Percentiles rank a stretch among this genome's conserved stretches.
Conservation (phyloP, 2,113 vertebrate genomes). For the Pelecanus crispus region DNA sequence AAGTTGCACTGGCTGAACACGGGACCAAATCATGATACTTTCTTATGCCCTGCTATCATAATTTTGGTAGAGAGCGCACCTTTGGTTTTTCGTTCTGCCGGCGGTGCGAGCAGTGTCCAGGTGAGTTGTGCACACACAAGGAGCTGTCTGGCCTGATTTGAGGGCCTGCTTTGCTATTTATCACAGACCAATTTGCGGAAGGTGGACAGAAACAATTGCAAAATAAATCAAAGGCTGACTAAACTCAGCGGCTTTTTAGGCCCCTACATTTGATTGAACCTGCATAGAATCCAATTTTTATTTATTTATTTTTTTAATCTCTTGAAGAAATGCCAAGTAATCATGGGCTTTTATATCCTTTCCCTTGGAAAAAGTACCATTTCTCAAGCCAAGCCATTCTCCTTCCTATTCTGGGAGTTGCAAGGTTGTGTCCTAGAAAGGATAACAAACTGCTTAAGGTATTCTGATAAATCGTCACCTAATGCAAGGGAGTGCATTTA, state of each 20-base stretch:
- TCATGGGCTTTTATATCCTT: not conserved
- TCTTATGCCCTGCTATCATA: accelerated
- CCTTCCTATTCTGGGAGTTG: not conserved
- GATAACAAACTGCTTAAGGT: not conserved
- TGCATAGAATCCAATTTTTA: not conserved
- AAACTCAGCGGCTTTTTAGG: not conserved
- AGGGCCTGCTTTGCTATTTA: not conserved
- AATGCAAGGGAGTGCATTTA: not conserved
- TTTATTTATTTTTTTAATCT: not conserved
- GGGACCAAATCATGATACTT: accelerated
- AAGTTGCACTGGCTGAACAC: not conserved
- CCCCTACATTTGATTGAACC: not conserved
- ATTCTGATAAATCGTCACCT: not conserved
- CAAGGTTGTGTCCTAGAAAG: not conserved
- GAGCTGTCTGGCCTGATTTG: not conserved
- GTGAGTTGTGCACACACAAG: accelerated
- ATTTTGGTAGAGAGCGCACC: not conserved
- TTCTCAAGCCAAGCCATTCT: not conserved
- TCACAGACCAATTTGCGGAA: not conserved
- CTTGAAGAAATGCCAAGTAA: not conserved
- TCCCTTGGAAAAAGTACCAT: not conserved
- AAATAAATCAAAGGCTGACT: not conserved
- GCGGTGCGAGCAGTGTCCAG: not conserved
- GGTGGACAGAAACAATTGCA: not conserved
- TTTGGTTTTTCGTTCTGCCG: not conserved